Conservation (phyloP, 1,140 invertebrate genomes). For the Drosophila baimaii region DNA sequence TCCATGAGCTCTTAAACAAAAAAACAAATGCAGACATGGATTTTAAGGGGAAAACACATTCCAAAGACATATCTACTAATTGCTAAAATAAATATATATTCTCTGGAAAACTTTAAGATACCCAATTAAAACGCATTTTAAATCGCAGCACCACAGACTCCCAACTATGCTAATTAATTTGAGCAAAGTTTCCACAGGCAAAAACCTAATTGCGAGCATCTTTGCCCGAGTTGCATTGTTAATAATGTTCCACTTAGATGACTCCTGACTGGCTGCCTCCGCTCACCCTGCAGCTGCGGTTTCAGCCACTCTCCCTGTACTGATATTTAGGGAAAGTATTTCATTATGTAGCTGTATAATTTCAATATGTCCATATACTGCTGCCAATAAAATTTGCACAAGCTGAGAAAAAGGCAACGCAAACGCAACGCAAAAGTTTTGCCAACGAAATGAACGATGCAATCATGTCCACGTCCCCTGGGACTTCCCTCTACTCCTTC, state of each 20-base stretch:
- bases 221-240: slow-evolving; percentile 34
- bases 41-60: neutral
- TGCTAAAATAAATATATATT: too few species aligned
- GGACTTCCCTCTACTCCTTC: neutral
- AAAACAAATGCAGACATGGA: neutral
- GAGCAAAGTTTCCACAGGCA: slow-evolving; percentile 30
- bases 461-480: slow-evolving; percentile 43
- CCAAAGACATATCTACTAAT: too few species aligned
- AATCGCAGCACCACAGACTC: slow-evolving; percentile 4
- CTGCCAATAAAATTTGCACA: slow-evolving; percentile 71
- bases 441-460: slow-evolving; percentile 57
- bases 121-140: slow-evolving; percentile 15
- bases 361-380: slow-evolving; percentile 65
- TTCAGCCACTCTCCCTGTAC: neutral
- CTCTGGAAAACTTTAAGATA: neutral
- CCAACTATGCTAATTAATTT: slow-evolving; percentile 38
- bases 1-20: slow-evolving; percentile 1
- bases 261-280: slow-evolving; percentile 13
- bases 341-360: slow-evolving; percentile 51
- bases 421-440: slow-evolving; percentile 62
- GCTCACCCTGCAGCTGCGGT: slow-evolving; percentile 1
- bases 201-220: slow-evolving; percentile 29
- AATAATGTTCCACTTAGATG: slow-evolving; percentile 33
- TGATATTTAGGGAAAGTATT: slow-evolving; percentile 21
- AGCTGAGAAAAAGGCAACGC: slow-evolving; percentile 40